phyloP scores from a whole-genome alignment of 2,797 vertebrate species.

The Scomberomorus guttatus region DNA sequence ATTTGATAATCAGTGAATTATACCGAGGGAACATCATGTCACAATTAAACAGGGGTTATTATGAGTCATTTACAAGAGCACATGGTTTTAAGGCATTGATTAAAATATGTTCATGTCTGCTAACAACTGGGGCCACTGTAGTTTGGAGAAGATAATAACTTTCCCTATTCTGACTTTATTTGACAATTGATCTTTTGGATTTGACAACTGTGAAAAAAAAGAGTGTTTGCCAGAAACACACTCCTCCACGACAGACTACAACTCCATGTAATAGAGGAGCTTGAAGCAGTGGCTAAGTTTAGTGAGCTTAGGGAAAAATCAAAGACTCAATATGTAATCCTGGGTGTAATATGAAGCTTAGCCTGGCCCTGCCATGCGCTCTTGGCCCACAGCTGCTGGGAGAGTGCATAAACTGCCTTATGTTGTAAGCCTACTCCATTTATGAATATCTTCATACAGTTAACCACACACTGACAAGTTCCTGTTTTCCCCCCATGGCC shows the following conservation, averaged over 20 bases:
- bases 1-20: constrained; percentile 75
- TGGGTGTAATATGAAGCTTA: constrained; percentile 86
- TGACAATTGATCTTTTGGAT: constrained; percentile 60
- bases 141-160: constrained; percentile 24
- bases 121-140: constrained; percentile 9
- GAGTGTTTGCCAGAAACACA: not conserved
- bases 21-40: constrained; percentile 58
- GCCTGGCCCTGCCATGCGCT: constrained; percentile 77
- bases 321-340: constrained; percentile 86
- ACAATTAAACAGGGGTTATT: constrained; percentile 60
- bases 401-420: constrained; percentile 65
- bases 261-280: constrained; percentile 69
- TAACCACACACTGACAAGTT: constrained; percentile 79
- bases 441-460: constrained; percentile 80
- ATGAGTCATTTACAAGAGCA: constrained; percentile 60
- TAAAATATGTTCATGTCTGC: constrained; percentile 27
- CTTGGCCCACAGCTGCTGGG: constrained; percentile 77
- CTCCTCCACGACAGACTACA: constrained; percentile 46
- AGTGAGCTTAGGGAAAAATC: constrained; percentile 85
- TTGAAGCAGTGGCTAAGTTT: constrained; percentile 82
- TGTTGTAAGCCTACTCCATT: constrained; percentile 77
- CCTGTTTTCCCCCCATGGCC: constrained; percentile 62
- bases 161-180: constrained; percentile 49
- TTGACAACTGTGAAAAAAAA: constrained; percentile 45
- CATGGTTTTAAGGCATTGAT: constrained; percentile 38